Percentiles rank a stretch among this genome's conserved stretches.
Conservation (phyloP, 1,140 invertebrate species). For the Drosophila lini region DNA sequence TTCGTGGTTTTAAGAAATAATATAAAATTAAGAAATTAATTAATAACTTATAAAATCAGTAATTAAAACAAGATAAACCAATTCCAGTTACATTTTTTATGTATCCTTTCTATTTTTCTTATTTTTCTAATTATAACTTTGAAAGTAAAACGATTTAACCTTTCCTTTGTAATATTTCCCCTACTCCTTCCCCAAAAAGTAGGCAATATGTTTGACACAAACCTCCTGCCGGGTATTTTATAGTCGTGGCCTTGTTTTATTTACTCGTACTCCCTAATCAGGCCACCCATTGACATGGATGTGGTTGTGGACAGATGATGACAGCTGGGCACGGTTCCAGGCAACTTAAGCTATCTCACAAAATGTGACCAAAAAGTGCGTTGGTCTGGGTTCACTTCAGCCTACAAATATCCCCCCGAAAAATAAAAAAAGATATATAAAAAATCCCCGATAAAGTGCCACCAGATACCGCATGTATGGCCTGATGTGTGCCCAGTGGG, state of each 20-base stretch:
- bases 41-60: no score
- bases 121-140: no score
- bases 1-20: not conserved
- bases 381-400: slow-evolving; percentile 6
- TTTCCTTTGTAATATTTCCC: not conserved
- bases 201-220: not conserved
- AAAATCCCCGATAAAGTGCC: slow-evolving; percentile 41
- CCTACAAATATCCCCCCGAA: slow-evolving; percentile 4
- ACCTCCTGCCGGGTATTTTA: not conserved
- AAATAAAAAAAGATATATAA: not conserved
- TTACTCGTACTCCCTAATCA: slow-evolving; percentile 39
- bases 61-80: no score
- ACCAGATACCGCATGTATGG: slow-evolving; percentile 34
- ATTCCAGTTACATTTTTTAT: no score
- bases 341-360: slow-evolving; percentile 68
- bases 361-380: slow-evolving; percentile 36
- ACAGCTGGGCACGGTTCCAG: slow-evolving; percentile 70
- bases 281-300: slow-evolving; percentile 35
- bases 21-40: not conserved
- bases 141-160: no score
- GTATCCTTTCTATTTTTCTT: no score
- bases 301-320: slow-evolving; percentile 32
- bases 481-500: slow-evolving; percentile 12
- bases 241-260: not conserved
- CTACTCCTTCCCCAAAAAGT: not conserved